Conservation (phyloP, 2,113 vertebrate species). For the Prochilodus magdalenae region DNA sequence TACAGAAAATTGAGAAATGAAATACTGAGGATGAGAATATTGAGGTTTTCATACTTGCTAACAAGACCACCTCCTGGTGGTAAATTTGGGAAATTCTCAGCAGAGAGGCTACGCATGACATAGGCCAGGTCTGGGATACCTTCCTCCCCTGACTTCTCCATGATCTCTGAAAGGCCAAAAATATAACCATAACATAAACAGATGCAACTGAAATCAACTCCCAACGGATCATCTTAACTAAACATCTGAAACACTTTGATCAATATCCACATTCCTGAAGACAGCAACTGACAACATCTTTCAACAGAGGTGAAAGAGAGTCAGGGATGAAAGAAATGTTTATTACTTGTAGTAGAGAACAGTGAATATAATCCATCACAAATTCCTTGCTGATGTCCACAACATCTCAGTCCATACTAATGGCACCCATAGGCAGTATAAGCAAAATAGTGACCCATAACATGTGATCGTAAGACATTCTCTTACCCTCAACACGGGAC, state of each 20-base stretch:
- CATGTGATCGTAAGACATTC: background rate
- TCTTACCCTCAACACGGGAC: constrained; percentile 93
- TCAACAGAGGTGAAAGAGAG: background rate
- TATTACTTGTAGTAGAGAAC: too few relatives aligned
- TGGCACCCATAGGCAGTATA: background rate
- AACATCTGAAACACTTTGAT: constrained; percentile 1
- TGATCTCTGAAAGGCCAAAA: constrained; percentile 82
- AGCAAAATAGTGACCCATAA: too few relatives aligned
- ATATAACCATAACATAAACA: constrained; percentile 28
- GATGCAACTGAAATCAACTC: background rate
- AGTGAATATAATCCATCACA: too few relatives aligned
- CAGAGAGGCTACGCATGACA: constrained; percentile 93
- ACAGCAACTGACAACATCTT: constrained; percentile 11
- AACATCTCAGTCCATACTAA: background rate
- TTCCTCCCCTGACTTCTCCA: constrained; percentile 90
- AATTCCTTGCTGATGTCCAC: background rate
- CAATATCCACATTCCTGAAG: constrained; percentile 4
- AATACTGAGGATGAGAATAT: background rate
- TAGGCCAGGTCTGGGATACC: constrained; percentile 95
- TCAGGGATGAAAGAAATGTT: background rate
- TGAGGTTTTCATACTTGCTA: constrained; percentile 89
- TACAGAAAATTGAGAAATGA: constrained; percentile 6
- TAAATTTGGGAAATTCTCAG: constrained; percentile 96
- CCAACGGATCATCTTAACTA: background rate
- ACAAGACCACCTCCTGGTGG: constrained; percentile 98